Evolutionary conservation across 2,888 invertebrate species (phyloP).

Genomic region (Megaustenia siamemsis): DNA sequence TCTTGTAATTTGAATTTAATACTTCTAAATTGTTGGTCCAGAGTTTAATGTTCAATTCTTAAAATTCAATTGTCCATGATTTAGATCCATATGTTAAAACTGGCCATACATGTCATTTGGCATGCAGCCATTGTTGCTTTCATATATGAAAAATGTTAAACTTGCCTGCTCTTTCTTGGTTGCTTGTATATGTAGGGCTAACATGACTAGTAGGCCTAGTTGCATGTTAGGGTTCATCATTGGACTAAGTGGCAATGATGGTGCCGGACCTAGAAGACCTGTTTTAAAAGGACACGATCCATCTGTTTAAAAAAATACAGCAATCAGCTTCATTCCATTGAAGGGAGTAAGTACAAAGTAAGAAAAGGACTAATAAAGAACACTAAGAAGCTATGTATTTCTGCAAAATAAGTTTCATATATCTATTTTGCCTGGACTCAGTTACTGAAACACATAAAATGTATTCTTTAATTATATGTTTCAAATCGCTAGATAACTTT

Average conservation of each 20-base stretch:
- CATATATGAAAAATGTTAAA: not conserved
- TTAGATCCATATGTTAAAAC: no score
- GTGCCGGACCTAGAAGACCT: conserved; percentile 75
- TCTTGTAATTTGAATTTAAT: no score
- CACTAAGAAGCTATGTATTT: no score
- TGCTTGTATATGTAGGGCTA: conserved; percentile 65
- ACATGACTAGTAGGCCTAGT: conserved; percentile 70
- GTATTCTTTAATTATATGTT: no score
- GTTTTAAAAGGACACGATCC: conserved; percentile 41
- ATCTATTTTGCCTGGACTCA: no score
- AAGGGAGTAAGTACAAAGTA: not conserved
- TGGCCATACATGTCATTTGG: not conserved
- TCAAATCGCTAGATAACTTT: no score
- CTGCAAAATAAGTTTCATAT: no score
- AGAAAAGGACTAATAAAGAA: not conserved
- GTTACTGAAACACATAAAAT: no score
- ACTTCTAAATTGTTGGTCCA: no score
- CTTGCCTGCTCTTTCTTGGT: conserved; percentile 60
- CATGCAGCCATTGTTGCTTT: no score
- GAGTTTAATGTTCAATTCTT: no score
- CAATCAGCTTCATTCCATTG: not conserved
- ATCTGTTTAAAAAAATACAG: not conserved
- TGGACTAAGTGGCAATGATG: conserved; percentile 70
- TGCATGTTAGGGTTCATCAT: conserved; percentile 73
- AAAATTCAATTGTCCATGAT: no score